Conservation (phyloP, 2,113 vertebrate species). For the Stomatorhinus ivindoensis region DNA sequence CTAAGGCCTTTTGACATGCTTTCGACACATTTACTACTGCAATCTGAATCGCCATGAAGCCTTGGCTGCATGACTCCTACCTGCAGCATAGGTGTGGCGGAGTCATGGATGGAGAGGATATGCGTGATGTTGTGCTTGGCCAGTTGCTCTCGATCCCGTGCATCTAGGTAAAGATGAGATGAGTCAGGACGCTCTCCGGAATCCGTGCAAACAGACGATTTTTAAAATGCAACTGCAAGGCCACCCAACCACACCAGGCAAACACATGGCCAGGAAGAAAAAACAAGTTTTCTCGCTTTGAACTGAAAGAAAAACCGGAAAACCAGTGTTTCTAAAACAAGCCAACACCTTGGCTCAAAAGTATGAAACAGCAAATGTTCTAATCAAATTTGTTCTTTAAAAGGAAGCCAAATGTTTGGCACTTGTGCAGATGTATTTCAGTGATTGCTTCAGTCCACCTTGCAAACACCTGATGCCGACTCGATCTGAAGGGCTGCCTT, state of each 20-base stretch:
- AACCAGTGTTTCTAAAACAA: constrained; percentile 66
- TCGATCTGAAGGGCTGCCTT: neutral
- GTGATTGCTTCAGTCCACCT: constrained; percentile 36
- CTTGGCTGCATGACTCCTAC: constrained; percentile 52
- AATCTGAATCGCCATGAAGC: neutral
- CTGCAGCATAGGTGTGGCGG: constrained; percentile 78
- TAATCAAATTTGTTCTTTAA: constrained; percentile 74
- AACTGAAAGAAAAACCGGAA: constrained; percentile 72
- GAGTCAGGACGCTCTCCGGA: neutral
- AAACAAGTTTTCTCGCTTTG: constrained; percentile 50
- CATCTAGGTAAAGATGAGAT: constrained; percentile 59
- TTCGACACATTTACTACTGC: neutral
- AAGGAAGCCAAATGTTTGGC: constrained; percentile 62
- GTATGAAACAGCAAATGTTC: constrained; percentile 64
- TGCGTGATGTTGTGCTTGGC: constrained; percentile 87
- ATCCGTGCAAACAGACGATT: constrained; percentile 29
- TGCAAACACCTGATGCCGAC: neutral
- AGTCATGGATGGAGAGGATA: constrained; percentile 85
- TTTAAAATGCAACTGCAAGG: constrained; percentile 33
- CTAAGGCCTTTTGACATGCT: neutral
- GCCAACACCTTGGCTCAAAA: constrained; percentile 61
- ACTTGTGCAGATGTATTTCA: constrained; percentile 58
- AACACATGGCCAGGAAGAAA: constrained; percentile 39
- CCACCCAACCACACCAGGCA: constrained; percentile 29
- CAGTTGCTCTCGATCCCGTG: constrained; percentile 78